phyloP scores from a whole-genome alignment of 2,888 invertebrate species.

The Drosophila kuntzei region DNA sequence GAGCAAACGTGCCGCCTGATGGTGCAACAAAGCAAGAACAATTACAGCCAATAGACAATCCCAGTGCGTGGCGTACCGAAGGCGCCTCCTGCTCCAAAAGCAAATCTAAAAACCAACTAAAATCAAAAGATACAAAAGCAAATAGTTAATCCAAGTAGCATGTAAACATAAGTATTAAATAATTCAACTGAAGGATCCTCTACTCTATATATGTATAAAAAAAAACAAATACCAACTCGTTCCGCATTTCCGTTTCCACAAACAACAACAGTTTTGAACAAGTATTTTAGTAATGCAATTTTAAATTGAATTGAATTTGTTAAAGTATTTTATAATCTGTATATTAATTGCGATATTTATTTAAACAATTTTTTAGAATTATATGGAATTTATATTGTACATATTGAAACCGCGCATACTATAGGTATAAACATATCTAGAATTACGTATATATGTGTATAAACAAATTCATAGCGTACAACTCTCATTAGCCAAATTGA shows the following conservation, averaged over 20 bases:
- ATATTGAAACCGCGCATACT: constrained; percentile 33
- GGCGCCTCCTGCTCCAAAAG: constrained; percentile 40
- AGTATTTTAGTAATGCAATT: constrained; percentile 57
- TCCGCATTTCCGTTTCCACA: constrained; percentile 46
- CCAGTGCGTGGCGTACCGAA: constrained; percentile 61
- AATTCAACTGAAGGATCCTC: constrained; percentile 40
- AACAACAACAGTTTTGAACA: constrained; percentile 37
- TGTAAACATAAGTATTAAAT: constrained; percentile 59
- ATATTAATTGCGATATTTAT: constrained; percentile 37
- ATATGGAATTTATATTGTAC: constrained; percentile 57
- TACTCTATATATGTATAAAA: constrained; percentile 22
- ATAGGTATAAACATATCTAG: constrained; percentile 38
- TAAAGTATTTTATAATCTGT: constrained; percentile 56
- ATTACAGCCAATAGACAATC: constrained; percentile 69
- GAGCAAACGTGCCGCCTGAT: constrained; percentile 35
- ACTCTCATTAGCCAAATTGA: constrained; percentile 77
- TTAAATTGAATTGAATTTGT: constrained; percentile 57
- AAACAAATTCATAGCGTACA: constrained; percentile 36
- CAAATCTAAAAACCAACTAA: constrained; percentile 20
- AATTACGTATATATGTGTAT: constrained; percentile 21
- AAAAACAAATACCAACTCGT: constrained; percentile 17
- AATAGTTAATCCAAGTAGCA: constrained; percentile 51
- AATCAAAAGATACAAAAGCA: constrained; percentile 34
- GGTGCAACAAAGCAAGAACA: constrained; percentile 12
- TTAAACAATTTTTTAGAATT: constrained; percentile 39